phyloP scores from a whole-genome alignment of 2,797 vertebrate species.

The Acanthurus leucopareius region DNA sequence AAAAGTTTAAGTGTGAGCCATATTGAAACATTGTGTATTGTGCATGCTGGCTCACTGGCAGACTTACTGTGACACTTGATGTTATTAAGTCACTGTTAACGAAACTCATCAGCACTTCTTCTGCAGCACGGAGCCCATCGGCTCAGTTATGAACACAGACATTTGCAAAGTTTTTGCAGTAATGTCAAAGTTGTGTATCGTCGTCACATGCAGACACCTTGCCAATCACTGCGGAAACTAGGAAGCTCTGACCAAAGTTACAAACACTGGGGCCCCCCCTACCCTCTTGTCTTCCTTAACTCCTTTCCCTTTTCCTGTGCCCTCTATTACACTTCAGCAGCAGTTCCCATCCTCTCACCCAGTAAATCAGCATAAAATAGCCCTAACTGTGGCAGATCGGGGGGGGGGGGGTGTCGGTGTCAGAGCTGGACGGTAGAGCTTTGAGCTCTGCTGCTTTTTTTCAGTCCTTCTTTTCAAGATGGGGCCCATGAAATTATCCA shows the following conservation, averaged over 20 bases:
- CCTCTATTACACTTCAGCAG: slow-evolving; percentile 58
- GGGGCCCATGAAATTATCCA: slow-evolving; percentile 84
- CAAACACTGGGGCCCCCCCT: not conserved
- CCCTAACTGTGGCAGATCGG: slow-evolving; percentile 82
- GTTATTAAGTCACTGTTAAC: not conserved
- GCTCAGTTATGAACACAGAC: not conserved
- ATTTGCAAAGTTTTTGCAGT: too few relatives aligned
- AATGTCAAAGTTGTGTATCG: too few relatives aligned
- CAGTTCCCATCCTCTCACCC: slow-evolving; percentile 87
- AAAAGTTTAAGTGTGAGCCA: too few relatives aligned
- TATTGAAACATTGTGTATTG: too few relatives aligned
- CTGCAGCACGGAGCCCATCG: not conserved
- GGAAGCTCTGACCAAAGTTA: not conserved
- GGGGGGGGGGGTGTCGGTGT: slow-evolving; percentile 6
- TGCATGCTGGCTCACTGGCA: not conserved
- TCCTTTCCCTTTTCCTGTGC: slow-evolving; percentile 31
- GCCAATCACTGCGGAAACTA: not conserved
- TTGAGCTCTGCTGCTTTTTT: slow-evolving; percentile 67
- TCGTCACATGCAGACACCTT: too few relatives aligned
- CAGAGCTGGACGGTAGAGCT: slow-evolving; percentile 67
- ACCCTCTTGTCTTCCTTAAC: not conserved
- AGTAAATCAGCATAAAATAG: slow-evolving; percentile 91
- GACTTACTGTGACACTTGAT: not conserved
- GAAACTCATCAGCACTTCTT: not conserved
- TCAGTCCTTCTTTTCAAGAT: slow-evolving; percentile 78